Evolutionary conservation across 2,888 invertebrate genomes (phyloP), one percentile per base, ranked within the genome.

Genomic region (Ligdia adustata): DNA sequence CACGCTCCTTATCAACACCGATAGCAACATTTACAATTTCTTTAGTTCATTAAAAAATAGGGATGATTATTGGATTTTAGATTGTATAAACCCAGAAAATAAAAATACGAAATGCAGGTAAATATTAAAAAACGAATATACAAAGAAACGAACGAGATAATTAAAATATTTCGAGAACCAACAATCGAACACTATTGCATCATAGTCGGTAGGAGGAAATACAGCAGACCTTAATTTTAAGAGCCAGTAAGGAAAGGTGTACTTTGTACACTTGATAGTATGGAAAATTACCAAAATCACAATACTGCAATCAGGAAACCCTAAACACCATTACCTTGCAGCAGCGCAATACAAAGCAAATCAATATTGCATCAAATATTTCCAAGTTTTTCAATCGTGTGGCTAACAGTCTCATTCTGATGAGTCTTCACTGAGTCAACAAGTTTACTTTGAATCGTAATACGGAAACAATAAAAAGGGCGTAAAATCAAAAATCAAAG

Each of bases 1-100:
- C 27, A 52, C 52, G 37, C 35, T 48, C 35, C 61, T 62, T 69
- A 66, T 72, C 70, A 59, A 33, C 33, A 33, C 28, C 35, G 61
- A 64, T 62, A 64, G 52, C 44, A 16, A 31, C 4, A 9, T 26
- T 40, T 31, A 39, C 39, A 28, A 41, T 51, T 44, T 42, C 45
- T 45, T 39, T n/a, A n/a, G n/a, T n/a, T n/a, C n/a, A n/a, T n/a
- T n/a, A n/a, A n/a, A n/a, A n/a, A n/a, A n/a, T n/a, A n/a, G n/a
- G n/a, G n/a, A n/a, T n/a, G n/a, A n/a, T n/a, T n/a, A n/a, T n/a
- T n/a, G n/a, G n/a, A n/a, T n/a, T n/a, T n/a, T n/a, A n/a, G n/a
- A n/a, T n/a, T n/a, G n/a, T n/a, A n/a, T n/a, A n/a, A n/a, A n/a
- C n/a, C n/a, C n/a, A n/a, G n/a, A n/a, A n/a, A n/a, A n/a, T n/a